phyloP scores from a whole-genome alignment of 2,888 invertebrate genomes.

The Frankliniella intonsa region DNA sequence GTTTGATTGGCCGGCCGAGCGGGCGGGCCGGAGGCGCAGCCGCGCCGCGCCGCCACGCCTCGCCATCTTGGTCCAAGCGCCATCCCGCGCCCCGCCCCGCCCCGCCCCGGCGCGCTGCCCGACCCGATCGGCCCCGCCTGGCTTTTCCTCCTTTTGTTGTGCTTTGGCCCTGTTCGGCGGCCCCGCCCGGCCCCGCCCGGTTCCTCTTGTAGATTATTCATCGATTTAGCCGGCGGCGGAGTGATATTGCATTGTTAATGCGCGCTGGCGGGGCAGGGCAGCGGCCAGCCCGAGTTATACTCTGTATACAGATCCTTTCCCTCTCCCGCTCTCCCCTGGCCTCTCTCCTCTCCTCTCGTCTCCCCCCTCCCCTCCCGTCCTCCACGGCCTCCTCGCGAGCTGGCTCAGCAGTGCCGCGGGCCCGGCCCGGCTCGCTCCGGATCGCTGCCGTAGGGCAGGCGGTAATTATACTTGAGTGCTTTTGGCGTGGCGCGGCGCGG shows the following conservation, averaged over 20 bases:
- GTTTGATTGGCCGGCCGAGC: not conserved
- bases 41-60: not conserved
- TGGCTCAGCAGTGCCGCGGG: not conserved
- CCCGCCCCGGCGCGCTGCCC: no score
- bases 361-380: no score
- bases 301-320: not conserved
- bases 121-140: not conserved
- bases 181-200: no score
- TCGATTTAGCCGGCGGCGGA: conserved; percentile 25
- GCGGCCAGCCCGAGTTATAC: not conserved
- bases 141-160: conserved; percentile 15
- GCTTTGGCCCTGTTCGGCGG: not conserved
- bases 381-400: no score
- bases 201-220: conserved; percentile 18
- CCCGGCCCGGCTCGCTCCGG: not conserved
- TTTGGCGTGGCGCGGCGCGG: not conserved
- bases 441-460: conserved; percentile 15
- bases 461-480: conserved; percentile 26
- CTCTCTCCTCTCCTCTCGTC: no score
- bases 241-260: conserved; percentile 27
- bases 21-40: not conserved
- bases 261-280: not conserved
- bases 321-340: no score
- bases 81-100: no score
- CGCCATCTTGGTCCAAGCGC: no score